Evolutionary conservation across 1,140 invertebrate species (phyloP).

Genomic region (Drosophila bocki): DNA sequence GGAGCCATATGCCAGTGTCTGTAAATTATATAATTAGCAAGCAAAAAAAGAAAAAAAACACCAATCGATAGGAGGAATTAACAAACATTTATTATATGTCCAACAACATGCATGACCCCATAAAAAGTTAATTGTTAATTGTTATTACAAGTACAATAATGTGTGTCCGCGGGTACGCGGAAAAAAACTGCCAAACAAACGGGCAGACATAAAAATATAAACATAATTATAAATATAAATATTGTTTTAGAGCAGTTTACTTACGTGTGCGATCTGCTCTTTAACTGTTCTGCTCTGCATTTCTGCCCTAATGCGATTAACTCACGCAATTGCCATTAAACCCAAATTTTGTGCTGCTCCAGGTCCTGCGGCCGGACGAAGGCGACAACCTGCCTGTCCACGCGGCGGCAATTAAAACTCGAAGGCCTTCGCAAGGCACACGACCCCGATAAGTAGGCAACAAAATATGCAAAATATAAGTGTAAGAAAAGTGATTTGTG

Average conservation of each 20-base stretch:
- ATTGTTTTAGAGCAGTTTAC: constrained; percentile 46
- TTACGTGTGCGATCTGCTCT: constrained; percentile 62
- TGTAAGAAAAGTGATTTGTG: constrained; percentile 64
- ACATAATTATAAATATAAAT: constrained; percentile 18
- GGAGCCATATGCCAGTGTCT: constrained; percentile 31
- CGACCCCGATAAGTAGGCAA: constrained; percentile 39
- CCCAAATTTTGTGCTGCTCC: constrained; percentile 75
- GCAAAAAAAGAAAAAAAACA: constrained; percentile 5
- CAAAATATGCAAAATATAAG: constrained; percentile 44
- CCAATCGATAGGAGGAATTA: constrained; percentile 47
- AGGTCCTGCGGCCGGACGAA: constrained; percentile 19
- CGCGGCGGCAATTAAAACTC: constrained; percentile 81
- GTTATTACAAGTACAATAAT: constrained; percentile 56
- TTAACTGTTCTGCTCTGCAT: constrained; percentile 1
- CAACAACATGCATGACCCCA: constrained; percentile 48
- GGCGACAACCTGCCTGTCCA: constrained; percentile 70
- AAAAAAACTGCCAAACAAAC: constrained; percentile 30
- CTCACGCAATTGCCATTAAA: constrained; percentile 71
- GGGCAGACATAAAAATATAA: constrained; percentile 20
- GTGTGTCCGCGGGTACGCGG: constrained; percentile 17
- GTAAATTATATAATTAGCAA: constrained; percentile 48
- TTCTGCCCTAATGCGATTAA: constrained; percentile 59
- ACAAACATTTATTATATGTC: constrained; percentile 58
- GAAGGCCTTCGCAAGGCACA: constrained; percentile 65
- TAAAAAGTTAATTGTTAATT: constrained; percentile 66